phyloP scores from a whole-genome alignment of 2,797 vertebrate species.

The Oreochromis mossambicus region DNA sequence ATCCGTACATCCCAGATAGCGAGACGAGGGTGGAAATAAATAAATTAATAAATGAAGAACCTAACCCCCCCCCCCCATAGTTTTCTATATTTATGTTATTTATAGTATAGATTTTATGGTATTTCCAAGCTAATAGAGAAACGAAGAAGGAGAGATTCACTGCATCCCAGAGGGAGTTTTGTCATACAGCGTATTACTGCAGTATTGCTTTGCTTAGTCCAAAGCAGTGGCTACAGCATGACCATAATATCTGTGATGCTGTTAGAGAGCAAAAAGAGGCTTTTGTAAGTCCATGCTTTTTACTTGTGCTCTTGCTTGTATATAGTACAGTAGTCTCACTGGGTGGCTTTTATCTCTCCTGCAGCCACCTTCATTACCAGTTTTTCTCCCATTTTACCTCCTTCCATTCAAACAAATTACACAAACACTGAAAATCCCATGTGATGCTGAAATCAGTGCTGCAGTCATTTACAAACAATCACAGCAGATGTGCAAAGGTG shows the following conservation, averaged over 20 bases:
- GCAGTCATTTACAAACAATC: conserved; percentile 57
- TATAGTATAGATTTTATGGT: not conserved
- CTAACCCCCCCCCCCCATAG: no score
- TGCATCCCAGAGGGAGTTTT: not conserved
- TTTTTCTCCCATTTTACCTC: conserved; percentile 44
- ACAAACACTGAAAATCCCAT: conserved; percentile 23
- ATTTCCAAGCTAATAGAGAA: not conserved
- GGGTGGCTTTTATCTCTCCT: conserved; percentile 47
- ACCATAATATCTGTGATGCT: not conserved
- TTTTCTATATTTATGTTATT: not conserved
- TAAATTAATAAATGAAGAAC: not conserved
- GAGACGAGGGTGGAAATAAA: not conserved
- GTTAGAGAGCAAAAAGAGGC: not conserved
- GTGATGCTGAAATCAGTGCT: conserved; percentile 46
- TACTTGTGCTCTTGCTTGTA: conserved; percentile 3
- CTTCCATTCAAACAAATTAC: conserved; percentile 54
- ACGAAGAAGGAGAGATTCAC: accelerated
- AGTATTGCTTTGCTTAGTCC: not conserved
- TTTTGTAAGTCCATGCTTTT: not conserved
- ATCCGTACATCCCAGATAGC: not conserved
- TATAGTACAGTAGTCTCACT: not conserved
- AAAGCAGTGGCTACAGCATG: not conserved
- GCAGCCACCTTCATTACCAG: conserved; percentile 42
- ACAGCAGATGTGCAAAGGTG: conserved; percentile 38
- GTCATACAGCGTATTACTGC: not conserved